Base-by-base conservation (phyloP, 1,140 invertebrate genomes). In the Halesus radiatus region DNA sequence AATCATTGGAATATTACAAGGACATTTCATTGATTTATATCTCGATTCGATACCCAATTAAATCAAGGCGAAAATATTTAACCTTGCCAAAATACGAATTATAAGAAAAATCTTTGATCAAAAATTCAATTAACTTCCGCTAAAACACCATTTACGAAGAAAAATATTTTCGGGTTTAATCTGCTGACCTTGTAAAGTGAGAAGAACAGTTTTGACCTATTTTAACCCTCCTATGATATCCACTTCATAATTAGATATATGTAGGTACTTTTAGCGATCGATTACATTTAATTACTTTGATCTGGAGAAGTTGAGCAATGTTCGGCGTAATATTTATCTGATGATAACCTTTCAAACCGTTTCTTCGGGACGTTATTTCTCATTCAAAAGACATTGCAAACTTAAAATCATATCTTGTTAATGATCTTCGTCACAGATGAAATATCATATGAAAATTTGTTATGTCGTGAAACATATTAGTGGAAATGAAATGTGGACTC, bases 21-120 rank as follows among this genome's bases (percentile, higher is more conserved):
- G 66, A 70, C 66, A 70, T 50, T 70, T 20, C 6, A 70, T 50
- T 70, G 66, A 70, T 70, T 70, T 70, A 70, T 70, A 70, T 50
- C 66, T 10, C 23, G 37, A 52, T 70, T 70, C 66, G 66, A 37
- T 45, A 18, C 66, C 37, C 66, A 70, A 50, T 70, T 70, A 70
- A 32, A 8, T 15, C 66, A 70, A 70, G 66, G 66, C 10, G 8
- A 45, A 37, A 50, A 70, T 70, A 45, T 70, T 70, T 70, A 23
- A 23, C 37, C 37, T 70, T 70, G 66, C 22, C 16, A 70, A 70
- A 13, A 70, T 18, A 23, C 66, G 60, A 23, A 70, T 70, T 18
- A 70, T 45, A 29, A 64, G 60, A 29, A 64, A 64, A 64, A 10
- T 64, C 60, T 29, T 23, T 29, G 23, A 64, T 64, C 23, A 16